Base-by-base conservation (phyloP, 2,888 invertebrate genomes). In the Pandemis heparana region DNA sequence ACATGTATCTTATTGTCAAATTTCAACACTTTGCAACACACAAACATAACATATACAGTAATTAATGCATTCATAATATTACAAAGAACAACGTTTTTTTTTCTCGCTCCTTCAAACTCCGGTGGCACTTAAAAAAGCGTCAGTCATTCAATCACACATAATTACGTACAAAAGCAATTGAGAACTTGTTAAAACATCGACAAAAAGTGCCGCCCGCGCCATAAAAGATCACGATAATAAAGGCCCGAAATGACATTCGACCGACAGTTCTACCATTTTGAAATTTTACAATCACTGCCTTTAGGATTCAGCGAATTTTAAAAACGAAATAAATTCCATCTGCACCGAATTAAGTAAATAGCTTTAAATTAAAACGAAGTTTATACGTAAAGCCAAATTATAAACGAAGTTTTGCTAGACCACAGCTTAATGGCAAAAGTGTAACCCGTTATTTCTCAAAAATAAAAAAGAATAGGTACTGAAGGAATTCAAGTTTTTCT, bases 91-190 rank as follows among this genome's bases (percentile, higher is more conserved):
- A 8, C 41, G 41, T 53, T 3, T 32, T 60, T 41, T 68, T 46
- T 56, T 70, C 66, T 71, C 51, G 12, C 38, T 73, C 68, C n/a
- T 59, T 41, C 48, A 73, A 73, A 73, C 68, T 59, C 68, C 63
- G 23, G 68, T 64, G 68, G 73, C 73, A 73, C 68, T 69, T 48
- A 64, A 73, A 72, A 73, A 73, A 51, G 62, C 32, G 73, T 51
- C 63, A 41, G 73, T 73, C 73, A 69, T 73, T 69, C 73, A 73
- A 73, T 73, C 73, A 73, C 41, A 73, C 73, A 51, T 68, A 73
- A 73, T 73, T 69, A 73, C 68, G 48, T 69, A 64, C 68, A 73
- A 73, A 69, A 73, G 73, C 73, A 73, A 73, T 73, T 69, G 73
- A 60, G 68, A 73, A 64, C 63, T 69, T 73, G 73, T 73, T 73